Evolutionary conservation across 2,797 vertebrate genomes (phyloP).

Genomic region (Myotis myotis): DNA sequence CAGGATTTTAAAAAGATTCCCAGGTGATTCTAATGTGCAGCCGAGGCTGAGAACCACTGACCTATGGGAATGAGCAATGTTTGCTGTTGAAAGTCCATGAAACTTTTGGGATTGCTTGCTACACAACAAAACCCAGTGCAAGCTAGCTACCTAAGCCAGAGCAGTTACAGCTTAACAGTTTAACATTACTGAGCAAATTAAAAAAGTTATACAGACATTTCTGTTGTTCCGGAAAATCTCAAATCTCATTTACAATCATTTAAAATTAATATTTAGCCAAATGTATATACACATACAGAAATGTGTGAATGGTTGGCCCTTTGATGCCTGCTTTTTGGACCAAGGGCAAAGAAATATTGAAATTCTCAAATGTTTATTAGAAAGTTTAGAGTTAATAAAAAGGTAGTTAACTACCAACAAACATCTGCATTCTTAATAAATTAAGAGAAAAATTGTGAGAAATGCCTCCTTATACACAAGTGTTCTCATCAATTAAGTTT

Average conservation of each 20-base stretch:
- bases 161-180: background rate
- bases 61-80: background rate
- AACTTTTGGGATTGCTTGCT: background rate
- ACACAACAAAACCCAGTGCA: background rate
- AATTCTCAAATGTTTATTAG: background rate
- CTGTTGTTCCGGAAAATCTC: background rate
- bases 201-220: background rate
- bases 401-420: background rate
- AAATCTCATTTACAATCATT: constrained; percentile 49
- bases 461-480: background rate
- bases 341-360: background rate
- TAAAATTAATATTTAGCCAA: constrained; percentile 53
- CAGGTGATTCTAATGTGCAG: no score
- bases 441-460: background rate
- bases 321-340: background rate
- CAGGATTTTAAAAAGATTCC: no score
- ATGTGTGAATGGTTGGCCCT: background rate
- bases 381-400: background rate
- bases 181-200: background rate
- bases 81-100: background rate
- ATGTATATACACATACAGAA: background rate
- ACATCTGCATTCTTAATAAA: background rate
- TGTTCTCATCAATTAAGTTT: background rate
- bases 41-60: no score
- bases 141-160: background rate